phyloP scores from a whole-genome alignment of 2,888 invertebrate species.

The Ceriagrion tenellum region DNA sequence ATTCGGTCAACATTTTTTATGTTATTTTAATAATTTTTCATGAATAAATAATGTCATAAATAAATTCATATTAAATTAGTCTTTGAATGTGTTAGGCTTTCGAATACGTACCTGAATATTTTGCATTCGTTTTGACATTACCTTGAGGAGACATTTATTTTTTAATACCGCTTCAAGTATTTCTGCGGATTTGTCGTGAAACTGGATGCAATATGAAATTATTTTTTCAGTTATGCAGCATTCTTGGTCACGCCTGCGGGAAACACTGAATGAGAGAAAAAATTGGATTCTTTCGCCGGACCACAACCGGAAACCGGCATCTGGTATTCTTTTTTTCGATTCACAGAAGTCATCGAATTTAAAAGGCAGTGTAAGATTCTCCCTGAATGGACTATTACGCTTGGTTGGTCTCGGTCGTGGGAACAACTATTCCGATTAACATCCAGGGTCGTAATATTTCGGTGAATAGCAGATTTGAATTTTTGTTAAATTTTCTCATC shows the following conservation, averaged over 20 bases:
- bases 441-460: background rate
- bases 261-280: background rate
- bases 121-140: too few relatives aligned
- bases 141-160: too few relatives aligned
- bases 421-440: background rate
- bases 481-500: too few relatives aligned
- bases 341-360: background rate
- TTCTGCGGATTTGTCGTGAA: background rate
- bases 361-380: background rate
- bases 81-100: too few relatives aligned
- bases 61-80: too few relatives aligned
- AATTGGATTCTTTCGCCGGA: background rate
- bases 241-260: background rate
- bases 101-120: too few relatives aligned
- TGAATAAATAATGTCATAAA: too few relatives aligned
- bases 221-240: too few relatives aligned
- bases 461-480: too few relatives aligned
- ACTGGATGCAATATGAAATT: background rate
- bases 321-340: background rate
- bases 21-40: too few relatives aligned
- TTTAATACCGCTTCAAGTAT: too few relatives aligned
- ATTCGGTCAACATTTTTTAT: too few relatives aligned
- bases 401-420: background rate
- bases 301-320: conserved; percentile 3
- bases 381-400: background rate